phyloP scores from a whole-genome alignment of 1,140 invertebrate species.

The Ylistrum balloti region DNA sequence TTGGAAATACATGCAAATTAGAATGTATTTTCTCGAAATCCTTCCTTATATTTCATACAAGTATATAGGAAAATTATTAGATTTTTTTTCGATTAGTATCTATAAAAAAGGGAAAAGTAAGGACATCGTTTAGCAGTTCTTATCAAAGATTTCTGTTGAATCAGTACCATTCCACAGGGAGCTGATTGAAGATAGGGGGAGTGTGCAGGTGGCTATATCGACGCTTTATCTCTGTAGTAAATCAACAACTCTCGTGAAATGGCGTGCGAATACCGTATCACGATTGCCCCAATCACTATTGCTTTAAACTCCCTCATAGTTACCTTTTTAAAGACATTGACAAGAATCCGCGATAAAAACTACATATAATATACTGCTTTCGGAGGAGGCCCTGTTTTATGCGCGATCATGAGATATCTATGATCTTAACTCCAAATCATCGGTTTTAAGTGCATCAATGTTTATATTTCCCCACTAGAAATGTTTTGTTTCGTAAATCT shows the following conservation, averaged over 20 bases:
- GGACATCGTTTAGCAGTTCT: neutral
- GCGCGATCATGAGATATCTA: neutral
- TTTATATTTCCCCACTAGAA: conserved; percentile 18
- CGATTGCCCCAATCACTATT: neutral
- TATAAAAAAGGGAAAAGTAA: neutral
- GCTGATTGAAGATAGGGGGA: conserved; percentile 6
- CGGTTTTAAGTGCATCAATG: conserved; percentile 25
- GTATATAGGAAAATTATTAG: neutral
- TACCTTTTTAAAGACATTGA: conserved; percentile 35
- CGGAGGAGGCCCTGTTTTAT: neutral
- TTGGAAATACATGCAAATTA: neutral
- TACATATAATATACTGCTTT: conserved; percentile 2
- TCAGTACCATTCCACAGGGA: conserved; percentile 22
- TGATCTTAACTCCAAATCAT: conserved; percentile 29
- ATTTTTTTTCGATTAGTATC: neutral
- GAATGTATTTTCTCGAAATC: neutral
- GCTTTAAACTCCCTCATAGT: neutral
- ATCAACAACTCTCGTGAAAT: neutral
- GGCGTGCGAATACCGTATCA: conserved; percentile 15
- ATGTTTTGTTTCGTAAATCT: conserved; percentile 36
- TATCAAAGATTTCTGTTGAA: neutral
- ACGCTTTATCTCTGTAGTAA: neutral
- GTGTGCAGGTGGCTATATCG: neutral
- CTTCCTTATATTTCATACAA: neutral
- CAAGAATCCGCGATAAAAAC: conserved; percentile 13